These are phyloP conservation scores for Mayetiola destructor DNA, from an alignment of 2,888 invertebrate genomes.

Conservation along the genomic window DNA sequence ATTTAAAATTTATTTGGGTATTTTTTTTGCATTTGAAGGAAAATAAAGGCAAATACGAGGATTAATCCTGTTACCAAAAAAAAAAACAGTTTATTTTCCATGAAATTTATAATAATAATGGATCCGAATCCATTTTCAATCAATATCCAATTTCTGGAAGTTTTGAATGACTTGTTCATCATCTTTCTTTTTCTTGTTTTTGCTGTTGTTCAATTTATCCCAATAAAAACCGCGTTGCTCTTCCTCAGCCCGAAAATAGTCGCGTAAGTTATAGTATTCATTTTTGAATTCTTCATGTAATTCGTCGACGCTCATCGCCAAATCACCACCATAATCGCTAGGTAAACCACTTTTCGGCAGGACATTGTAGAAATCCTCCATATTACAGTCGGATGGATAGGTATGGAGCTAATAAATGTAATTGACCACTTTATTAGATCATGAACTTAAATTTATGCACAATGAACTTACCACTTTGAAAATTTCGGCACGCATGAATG, in stretches of 20 bases:
- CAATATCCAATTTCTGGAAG: neutral
- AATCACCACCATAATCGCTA: constrained; percentile 45
- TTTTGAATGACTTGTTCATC: too few species aligned
- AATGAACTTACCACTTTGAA: constrained; percentile 37
- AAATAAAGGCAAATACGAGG: too few species aligned
- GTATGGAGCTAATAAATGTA: constrained; percentile 40
- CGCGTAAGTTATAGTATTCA: constrained; percentile 16
- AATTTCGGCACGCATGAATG: constrained; percentile 46
- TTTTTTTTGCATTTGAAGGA: too few species aligned
- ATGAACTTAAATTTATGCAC: neutral
- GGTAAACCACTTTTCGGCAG: constrained; percentile 44
- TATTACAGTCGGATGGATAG: constrained; percentile 41
- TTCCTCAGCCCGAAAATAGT: constrained; percentile 20
- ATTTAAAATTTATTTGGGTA: too few species aligned
- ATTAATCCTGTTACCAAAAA: too few species aligned
- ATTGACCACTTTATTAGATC: neutral
- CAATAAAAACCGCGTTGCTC: constrained; percentile 16
- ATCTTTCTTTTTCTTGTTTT: neutral
- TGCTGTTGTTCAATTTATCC: too few species aligned
- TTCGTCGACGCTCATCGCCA: constrained; percentile 22
- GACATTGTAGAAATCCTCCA: constrained; percentile 41
- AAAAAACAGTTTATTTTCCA: too few species aligned
- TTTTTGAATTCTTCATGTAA: constrained; percentile 18
- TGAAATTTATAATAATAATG: neutral
- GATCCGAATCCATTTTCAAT: neutral